Conservation (phyloP, 2,113 vertebrate genomes). For the Nothocercus nigrocapillus region DNA sequence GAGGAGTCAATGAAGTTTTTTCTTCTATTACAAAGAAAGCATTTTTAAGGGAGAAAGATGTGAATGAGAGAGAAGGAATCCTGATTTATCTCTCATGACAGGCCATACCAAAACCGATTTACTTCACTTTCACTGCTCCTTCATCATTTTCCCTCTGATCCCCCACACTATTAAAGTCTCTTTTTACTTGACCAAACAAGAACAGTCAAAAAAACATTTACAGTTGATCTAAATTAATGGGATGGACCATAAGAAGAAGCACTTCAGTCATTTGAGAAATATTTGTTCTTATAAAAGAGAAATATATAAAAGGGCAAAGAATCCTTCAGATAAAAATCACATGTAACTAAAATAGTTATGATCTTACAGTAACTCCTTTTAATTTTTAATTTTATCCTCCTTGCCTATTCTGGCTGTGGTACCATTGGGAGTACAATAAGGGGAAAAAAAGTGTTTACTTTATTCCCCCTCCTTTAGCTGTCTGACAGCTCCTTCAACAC, state of each 20-base stretch:
- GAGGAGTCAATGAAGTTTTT: background rate
- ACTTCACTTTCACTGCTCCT: background rate
- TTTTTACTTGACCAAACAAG: slow-evolving; percentile 34
- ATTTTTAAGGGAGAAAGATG: background rate
- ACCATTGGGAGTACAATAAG: slow-evolving; percentile 12
- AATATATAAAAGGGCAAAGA: slow-evolving; percentile 20
- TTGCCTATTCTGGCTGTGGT: slow-evolving; percentile 14
- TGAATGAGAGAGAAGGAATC: background rate
- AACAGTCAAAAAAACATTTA: background rate
- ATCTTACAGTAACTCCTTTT: slow-evolving; percentile 32
- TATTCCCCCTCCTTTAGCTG: background rate
- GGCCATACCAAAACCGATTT: background rate
- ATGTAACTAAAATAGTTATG: slow-evolving; percentile 47
- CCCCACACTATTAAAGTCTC: background rate
- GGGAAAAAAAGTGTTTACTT: slow-evolving; percentile 24
- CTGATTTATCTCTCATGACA: background rate
- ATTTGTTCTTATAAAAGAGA: slow-evolving; percentile 45
- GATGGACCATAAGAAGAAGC: background rate
- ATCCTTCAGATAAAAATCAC: slow-evolving; percentile 28
- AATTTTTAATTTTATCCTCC: slow-evolving; percentile 49
- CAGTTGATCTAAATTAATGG: slow-evolving; percentile 31
- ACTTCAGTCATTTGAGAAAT: slow-evolving; percentile 4
- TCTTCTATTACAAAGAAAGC: background rate
- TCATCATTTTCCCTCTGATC: background rate
- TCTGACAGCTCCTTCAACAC: slow-evolving; percentile 31